These are phyloP conservation scores for Drosophila biarmipes DNA, from an alignment of 1,140 invertebrate species.

Conservation along the genomic window DNA sequence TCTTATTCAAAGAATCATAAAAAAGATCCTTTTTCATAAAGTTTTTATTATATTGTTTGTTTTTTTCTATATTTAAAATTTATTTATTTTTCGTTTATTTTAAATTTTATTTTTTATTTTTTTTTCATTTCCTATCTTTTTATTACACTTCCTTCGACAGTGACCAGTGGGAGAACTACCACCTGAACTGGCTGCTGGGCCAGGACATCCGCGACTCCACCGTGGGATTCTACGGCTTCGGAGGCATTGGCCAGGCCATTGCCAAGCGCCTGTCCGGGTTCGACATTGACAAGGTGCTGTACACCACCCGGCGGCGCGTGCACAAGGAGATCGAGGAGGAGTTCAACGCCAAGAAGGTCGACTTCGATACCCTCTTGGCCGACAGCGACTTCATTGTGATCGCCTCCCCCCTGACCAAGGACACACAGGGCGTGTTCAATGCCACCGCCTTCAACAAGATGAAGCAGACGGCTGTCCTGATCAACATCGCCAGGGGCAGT, in stretches of 20 bases:
- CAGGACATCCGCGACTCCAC: constrained; percentile 91
- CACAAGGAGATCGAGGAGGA: constrained; percentile 87
- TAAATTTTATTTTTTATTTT: background rate
- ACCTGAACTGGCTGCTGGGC: constrained; percentile 95
- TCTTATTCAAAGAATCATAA: too few species aligned
- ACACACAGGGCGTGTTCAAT: constrained; percentile 92
- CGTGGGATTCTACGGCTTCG: constrained; percentile 95
- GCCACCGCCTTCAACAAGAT: constrained; percentile 91
- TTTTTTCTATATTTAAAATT: too few species aligned
- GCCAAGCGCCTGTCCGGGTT: constrained; percentile 91
- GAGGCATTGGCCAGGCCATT: constrained; percentile 91
- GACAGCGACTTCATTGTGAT: constrained; percentile 93
- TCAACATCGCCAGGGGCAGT: constrained; percentile 93
- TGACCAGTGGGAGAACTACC: constrained; percentile 93
- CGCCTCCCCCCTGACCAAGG: constrained; percentile 89
- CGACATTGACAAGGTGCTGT: constrained; percentile 89
- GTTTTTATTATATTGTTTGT: too few species aligned
- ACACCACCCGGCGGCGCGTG: constrained; percentile 88
- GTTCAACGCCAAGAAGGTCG: constrained; percentile 90
- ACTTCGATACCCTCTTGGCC: constrained; percentile 89
- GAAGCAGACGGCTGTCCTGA: constrained; percentile 92
- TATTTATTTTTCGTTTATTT: too few species aligned
- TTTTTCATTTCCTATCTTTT: constrained; percentile 27
- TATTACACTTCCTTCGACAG: constrained; percentile 83
- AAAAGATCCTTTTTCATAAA: too few species aligned